These are phyloP conservation scores for Trachymyrmex septentrionalis DNA, from an alignment of 1,140 invertebrate species.

Conservation along the genomic window DNA sequence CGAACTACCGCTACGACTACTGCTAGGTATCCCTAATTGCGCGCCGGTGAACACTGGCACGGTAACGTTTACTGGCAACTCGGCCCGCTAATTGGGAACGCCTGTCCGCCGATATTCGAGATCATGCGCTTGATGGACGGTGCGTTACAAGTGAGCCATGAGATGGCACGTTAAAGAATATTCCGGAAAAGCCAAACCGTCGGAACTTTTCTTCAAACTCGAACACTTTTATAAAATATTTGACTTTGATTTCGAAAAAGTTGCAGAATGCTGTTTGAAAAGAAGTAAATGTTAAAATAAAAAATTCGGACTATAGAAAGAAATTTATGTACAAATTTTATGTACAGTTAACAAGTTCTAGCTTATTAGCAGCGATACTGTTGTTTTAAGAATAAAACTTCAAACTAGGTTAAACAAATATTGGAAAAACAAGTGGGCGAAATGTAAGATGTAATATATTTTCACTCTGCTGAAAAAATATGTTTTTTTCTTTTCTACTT, in stretches of 20 bases:
- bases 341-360: too few relatives aligned
- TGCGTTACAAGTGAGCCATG: neutral
- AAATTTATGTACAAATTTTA: neutral
- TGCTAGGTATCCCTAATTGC: constrained; percentile 47
- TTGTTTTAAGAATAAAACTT: neutral
- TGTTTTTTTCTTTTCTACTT: neutral
- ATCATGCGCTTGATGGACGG: neutral
- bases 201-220: neutral
- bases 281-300: neutral
- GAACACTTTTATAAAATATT: neutral
- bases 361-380: neutral
- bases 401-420: neutral
- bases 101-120: constrained; percentile 46
- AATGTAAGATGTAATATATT: neutral
- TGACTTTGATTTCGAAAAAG: neutral
- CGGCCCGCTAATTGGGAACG: constrained; percentile 50
- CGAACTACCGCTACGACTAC: constrained; percentile 54
- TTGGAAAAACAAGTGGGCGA: neutral
- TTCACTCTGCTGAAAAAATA: neutral
- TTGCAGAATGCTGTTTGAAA: neutral
- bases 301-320: neutral
- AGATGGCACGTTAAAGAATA: neutral
- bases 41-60: constrained; percentile 23
- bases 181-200: neutral
- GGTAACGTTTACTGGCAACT: constrained; percentile 48